Evolutionary conservation across 92 coral and sea anemone species (phyloP), one percentile per base, ranked within the genome.

Genomic region (Epizoanthus rinbou): DNA sequence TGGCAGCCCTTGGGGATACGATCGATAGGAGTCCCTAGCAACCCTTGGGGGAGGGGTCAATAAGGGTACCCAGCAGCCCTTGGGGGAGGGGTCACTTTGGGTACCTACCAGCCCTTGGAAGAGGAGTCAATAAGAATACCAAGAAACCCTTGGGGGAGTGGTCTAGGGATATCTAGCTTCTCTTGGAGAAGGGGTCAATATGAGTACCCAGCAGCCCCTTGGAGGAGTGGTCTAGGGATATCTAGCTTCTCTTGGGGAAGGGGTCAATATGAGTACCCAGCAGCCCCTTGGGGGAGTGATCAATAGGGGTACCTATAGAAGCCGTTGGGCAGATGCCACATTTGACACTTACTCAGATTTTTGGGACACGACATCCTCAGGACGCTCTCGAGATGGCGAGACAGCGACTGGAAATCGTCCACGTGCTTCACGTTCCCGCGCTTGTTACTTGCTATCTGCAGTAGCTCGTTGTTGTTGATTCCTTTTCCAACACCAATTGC

Each of bases 361-460:
- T 41, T 53, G 5, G 80, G 80, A 24, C 80, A 74, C 64, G 80
- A 74, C 80, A 74, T 74, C 11, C 80, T 62, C 65, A 74, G 50
- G 62, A 74, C 25, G 50, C 80, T 74, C 18, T 54, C 80, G 7
- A 74, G 18, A 63, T 74, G 80, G 43, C n/a, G 41, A 14, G 80
- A 54, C n/a, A 74, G 65, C 1, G 56, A 17, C 3, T 74, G 47
- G 80, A 74, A 74, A 63, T 74, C 37, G 10, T 74, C 80, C 45
- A 74, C 80, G 24, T 74, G 80, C 45, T 74, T 74, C 14, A 74
- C 64, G 57, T 19, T 74, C 35, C 80, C 80, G 17, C 45, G 65
- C 65, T 28, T 25, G 43, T 33, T n/a, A 31, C 62, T 28, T 6
- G 80, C 80, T 16, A 74, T 74, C 80, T 74, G 43, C 64, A 53